Conservation (phyloP, 2,113 vertebrate species). For the Lepisosteus osseus region DNA sequence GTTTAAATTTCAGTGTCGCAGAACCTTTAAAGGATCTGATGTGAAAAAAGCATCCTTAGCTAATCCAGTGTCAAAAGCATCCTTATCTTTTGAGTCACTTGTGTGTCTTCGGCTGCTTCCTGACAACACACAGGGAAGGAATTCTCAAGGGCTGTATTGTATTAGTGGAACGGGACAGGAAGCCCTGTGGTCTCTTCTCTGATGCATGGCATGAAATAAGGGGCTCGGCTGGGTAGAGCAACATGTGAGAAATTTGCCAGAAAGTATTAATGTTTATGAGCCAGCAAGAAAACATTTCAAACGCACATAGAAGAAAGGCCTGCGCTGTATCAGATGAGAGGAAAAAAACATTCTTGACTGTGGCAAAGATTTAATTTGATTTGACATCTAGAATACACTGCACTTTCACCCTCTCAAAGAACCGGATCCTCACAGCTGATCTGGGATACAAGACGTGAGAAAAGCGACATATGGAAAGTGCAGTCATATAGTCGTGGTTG, state of each 20-base stretch:
- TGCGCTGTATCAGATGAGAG: neutral
- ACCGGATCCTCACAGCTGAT: conserved; percentile 27
- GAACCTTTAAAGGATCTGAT: conserved; percentile 19
- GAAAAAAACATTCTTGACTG: neutral
- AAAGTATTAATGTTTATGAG: neutral
- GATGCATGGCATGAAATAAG: neutral
- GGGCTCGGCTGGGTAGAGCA: neutral
- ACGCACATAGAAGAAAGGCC: neutral
- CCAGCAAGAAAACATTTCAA: neutral
- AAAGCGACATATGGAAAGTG: neutral
- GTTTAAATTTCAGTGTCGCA: neutral
- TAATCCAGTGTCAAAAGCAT: conserved; percentile 43
- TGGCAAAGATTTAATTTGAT: neutral
- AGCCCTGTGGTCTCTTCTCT: neutral
- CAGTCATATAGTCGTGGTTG: too few species aligned
- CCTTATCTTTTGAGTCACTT: conserved; percentile 26
- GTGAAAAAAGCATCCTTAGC: conserved; percentile 32
- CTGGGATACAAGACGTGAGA: neutral
- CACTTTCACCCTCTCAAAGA: conserved; percentile 26
- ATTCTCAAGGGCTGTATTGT: conserved; percentile 13
- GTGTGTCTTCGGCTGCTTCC: neutral
- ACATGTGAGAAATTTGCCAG: neutral
- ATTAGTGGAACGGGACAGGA: neutral
- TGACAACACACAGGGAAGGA: conserved; percentile 12
- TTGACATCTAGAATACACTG: conserved; percentile 1